Conservation (phyloP, 1,140 invertebrate genomes). For the Platyscapa corneri region DNA sequence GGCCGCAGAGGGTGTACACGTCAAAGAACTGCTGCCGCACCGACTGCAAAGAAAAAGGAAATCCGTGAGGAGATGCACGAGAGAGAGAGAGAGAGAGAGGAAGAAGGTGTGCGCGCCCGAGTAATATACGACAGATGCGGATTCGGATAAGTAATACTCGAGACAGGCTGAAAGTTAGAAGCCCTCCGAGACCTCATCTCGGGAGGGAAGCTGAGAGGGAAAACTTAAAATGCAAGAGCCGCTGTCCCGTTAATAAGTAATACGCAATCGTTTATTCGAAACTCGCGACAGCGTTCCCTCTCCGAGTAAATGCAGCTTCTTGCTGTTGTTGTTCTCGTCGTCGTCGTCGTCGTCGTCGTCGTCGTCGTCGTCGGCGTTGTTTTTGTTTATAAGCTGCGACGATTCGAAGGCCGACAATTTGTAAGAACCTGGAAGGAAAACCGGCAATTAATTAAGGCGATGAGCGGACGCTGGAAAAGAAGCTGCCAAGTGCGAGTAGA, state of each 20-base stretch:
- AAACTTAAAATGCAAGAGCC: slow-evolving; percentile 16
- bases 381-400: no score
- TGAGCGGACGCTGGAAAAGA: neutral
- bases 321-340: no score
- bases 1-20: neutral
- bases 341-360: no score
- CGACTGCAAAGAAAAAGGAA: neutral
- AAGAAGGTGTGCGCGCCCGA: neutral
- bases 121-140: neutral
- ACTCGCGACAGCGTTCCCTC: neutral
- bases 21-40: neutral
- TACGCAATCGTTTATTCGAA: neutral
- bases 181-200: neutral
- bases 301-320: no score
- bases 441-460: neutral
- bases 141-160: slow-evolving; percentile 36
- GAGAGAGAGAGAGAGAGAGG: neutral
- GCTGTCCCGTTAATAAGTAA: neutral
- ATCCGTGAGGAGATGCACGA: neutral
- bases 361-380: no score
- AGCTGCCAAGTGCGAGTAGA: neutral
- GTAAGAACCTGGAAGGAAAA: neutral
- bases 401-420: no score
- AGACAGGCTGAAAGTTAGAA: slow-evolving; percentile 17
- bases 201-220: neutral